phyloP scores from a whole-genome alignment of 2,113 vertebrate genomes.

The Pelobates fuscus region DNA sequence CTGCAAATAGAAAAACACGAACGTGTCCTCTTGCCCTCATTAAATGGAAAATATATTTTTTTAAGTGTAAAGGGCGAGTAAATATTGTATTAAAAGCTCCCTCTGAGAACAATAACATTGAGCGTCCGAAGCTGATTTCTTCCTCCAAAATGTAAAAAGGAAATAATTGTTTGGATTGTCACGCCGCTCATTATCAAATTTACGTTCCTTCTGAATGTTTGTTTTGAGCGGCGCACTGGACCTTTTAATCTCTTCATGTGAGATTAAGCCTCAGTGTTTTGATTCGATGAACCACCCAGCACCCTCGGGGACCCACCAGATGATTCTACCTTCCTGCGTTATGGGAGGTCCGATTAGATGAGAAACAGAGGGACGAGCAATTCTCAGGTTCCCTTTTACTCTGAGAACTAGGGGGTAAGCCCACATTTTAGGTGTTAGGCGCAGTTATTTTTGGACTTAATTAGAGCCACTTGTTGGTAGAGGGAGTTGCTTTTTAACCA shows the following conservation, averaged over 20 bases:
- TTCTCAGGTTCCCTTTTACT: conserved; percentile 19
- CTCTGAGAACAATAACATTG: neutral
- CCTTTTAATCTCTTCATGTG: neutral
- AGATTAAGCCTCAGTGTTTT: conserved; percentile 25
- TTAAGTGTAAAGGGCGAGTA: conserved; percentile 8
- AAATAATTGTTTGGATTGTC: conserved; percentile 7
- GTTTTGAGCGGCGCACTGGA: conserved; percentile 5
- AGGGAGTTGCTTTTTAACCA: too few species aligned
- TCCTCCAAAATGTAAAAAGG: neutral
- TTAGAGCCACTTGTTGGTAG: too few species aligned
- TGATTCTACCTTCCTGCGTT: neutral
- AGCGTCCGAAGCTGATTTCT: too few species aligned
- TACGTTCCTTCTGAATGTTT: conserved; percentile 18
- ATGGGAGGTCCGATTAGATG: conserved; percentile 32
- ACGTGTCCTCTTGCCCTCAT: conserved; percentile 15
- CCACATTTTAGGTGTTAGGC: neutral
- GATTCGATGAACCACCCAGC: neutral
- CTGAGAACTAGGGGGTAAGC: neutral
- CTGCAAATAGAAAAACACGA: conserved; percentile 27
- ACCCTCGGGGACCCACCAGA: neutral
- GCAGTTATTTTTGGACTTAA: neutral
- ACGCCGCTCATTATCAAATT: neutral
- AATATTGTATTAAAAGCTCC: conserved; percentile 29
- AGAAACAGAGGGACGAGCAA: neutral
- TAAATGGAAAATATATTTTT: conserved; percentile 13